These are phyloP conservation scores for Amphipoea lucens DNA, from an alignment of 2,888 invertebrate genomes.

Conservation along the genomic window DNA sequence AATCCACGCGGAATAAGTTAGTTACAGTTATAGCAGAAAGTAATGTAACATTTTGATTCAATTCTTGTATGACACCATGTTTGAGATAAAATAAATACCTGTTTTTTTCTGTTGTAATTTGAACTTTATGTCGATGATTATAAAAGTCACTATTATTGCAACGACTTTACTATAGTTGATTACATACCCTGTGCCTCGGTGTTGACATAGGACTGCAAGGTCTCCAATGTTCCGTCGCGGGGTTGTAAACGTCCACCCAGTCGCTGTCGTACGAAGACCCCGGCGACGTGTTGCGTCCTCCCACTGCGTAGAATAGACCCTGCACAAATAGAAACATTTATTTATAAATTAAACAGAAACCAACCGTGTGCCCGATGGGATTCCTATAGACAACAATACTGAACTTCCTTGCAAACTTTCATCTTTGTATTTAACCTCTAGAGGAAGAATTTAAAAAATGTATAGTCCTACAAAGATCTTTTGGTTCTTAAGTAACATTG, in stretches of 20 bases:
- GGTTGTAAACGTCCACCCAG: constrained; percentile 97
- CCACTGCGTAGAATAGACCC: constrained; percentile 97
- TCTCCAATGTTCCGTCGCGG: constrained; percentile 95
- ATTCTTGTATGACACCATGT: neutral
- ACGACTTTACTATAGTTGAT: neutral
- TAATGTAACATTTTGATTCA: neutral
- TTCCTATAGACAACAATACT: neutral
- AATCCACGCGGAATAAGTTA: neutral
- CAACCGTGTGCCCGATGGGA: neutral
- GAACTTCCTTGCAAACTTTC: too few relatives aligned
- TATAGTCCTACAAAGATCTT: neutral
- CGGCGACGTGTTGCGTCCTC: constrained; percentile 97
- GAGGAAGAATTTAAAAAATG: too few relatives aligned
- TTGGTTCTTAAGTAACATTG: neutral
- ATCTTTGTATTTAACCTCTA: too few relatives aligned
- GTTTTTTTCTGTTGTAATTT: neutral
- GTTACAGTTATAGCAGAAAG: neutral
- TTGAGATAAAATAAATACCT: neutral
- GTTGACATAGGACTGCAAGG: constrained; percentile 96
- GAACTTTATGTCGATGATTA: neutral
- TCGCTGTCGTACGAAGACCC: constrained; percentile 96
- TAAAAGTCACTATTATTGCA: neutral
- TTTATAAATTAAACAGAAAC: neutral
- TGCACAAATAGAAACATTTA: constrained; percentile 67
- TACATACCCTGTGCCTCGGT: constrained; percentile 93